phyloP scores from a whole-genome alignment of 2,888 invertebrate species.

The Megaustenia siamemsis region DNA sequence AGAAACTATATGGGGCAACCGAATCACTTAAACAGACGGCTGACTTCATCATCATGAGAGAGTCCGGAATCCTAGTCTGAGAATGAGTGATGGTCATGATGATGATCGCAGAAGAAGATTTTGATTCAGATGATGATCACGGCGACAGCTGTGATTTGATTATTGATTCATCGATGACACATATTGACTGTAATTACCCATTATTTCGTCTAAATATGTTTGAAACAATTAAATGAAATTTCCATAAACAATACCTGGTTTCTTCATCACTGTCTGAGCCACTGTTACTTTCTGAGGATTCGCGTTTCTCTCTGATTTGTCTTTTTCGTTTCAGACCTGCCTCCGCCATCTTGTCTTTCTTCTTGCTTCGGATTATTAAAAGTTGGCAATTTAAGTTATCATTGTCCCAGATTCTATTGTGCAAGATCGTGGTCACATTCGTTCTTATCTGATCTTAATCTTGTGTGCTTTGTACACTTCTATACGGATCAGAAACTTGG shows the following conservation, averaged over 20 bases:
- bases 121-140: not conserved
- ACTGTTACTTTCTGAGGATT: conserved; percentile 67
- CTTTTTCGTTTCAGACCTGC: conserved; percentile 11
- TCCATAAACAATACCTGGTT: conserved; percentile 55
- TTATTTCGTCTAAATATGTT: not conserved
- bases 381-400: no score
- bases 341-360: conserved; percentile 12
- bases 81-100: not conserved
- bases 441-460: no score
- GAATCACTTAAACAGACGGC: no score
- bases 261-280: conserved; percentile 64
- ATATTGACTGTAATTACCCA: not conserved
- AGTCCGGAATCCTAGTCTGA: no score
- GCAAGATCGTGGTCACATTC: no score
- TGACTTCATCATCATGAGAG: no score
- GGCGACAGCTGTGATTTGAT: not conserved
- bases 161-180: not conserved
- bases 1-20: no score
- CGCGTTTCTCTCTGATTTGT: conserved; percentile 66
- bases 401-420: no score
- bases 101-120: not conserved
- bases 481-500: no score
- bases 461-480: no score
- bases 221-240: not conserved
- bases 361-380: no score